Base-by-base conservation (phyloP, 2,888 invertebrate species). In the Boloria selene region DNA sequence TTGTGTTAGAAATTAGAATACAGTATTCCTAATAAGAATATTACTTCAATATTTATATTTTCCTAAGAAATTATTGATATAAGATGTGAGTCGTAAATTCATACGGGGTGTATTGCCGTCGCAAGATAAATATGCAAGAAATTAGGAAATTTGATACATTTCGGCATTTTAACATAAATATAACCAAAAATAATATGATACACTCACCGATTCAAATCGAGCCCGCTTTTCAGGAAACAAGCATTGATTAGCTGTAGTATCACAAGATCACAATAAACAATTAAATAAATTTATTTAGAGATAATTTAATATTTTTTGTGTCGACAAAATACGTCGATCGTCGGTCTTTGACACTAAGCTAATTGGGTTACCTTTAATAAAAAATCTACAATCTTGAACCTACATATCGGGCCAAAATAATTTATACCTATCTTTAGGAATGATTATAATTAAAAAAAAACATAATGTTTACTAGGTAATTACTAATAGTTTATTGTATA, bases 71-170 rank as follows among this genome's bases (percentile, higher is more conserved):
- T 49, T 17, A 49, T 49, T 14, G 1, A 59, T 14, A 59, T 31
- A 17, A 38, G 49, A 47, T 14, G 50, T 17, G 17, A 7, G 6
- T 7, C 26, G 18, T 18, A 6, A 14, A 52, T 44, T 59, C 16
- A 55, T 59, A 67, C 64, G 67, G 60, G 64, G 54, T 58, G 14
- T 60, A 26, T 42, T 38, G 45, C n/a, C 51, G 31, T 55, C 51
- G 17, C 53, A 60, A 54, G 64, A 69, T 53, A 66, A 66, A 68
- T 67, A 65, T 26, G 51, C 68, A 45, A 70, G 62, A 60, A 65
- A 54, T 66, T 44, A 60, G 51, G 70, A 70, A 68, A 68, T 70
- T 50, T 65, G 70, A 70, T 70, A 63, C 50, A 61, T 65, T 63
- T 70, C 61, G 63, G 65, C 53, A 61, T 63, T 61, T 38, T 42